These are phyloP conservation scores for Otolemur garnettii DNA, from an alignment of 2,113 vertebrate species.

Conservation along the genomic window DNA sequence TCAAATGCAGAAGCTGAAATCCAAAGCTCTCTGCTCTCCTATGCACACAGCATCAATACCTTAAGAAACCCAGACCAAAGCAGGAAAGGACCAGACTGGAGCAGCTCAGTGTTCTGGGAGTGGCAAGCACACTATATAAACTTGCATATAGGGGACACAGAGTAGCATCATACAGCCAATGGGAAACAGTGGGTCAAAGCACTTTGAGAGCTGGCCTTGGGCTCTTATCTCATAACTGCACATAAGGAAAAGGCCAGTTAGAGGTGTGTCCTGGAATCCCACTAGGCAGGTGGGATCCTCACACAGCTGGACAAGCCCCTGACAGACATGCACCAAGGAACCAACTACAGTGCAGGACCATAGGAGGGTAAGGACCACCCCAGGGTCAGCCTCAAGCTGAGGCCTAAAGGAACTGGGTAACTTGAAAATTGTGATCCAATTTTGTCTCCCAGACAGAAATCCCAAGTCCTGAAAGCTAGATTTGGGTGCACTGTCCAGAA, in stretches of 20 bases:
- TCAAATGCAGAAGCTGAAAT: slow-evolving; percentile 35
- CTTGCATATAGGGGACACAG: neutral
- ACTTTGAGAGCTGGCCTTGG: neutral
- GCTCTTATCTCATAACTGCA: neutral
- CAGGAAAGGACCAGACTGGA: neutral
- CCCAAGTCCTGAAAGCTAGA: neutral
- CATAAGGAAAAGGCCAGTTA: neutral
- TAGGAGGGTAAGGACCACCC: neutral
- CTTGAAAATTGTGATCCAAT: neutral
- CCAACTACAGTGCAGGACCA: neutral
- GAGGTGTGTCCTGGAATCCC: neutral
- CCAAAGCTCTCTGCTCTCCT: neutral
- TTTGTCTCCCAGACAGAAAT: neutral
- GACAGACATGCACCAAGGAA: neutral
- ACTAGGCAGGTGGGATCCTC: neutral
- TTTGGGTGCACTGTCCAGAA: neutral
- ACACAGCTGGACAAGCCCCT: neutral
- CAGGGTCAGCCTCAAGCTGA: neutral
- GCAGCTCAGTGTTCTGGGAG: neutral
- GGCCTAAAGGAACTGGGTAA: neutral
- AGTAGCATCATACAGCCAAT: neutral
- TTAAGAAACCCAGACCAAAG: neutral
- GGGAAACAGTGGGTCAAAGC: neutral
- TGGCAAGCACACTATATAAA: neutral
- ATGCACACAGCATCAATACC: neutral